A percentile compares a stretch with the other conserved stretches of the same genome.
Evolutionary conservation across 2,797 vertebrate species (phyloP).

Genomic region (Sebastes steindachneri): DNA sequence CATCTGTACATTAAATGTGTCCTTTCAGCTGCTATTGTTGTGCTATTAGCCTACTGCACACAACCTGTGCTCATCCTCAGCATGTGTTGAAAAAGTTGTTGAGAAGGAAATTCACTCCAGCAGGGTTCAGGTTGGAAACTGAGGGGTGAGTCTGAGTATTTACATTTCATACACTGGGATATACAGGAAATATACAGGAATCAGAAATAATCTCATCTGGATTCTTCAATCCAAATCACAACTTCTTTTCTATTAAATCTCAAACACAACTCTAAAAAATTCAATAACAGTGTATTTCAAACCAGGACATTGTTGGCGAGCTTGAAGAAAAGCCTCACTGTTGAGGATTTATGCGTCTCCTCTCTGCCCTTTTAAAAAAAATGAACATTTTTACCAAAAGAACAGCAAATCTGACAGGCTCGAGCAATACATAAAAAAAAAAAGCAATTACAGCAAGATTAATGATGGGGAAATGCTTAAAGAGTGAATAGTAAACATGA

Average conservation of each 20-base stretch:
- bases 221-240: neutral
- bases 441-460: neutral
- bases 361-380: neutral
- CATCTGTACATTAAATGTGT: neutral
- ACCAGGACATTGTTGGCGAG: neutral
- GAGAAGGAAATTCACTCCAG: neutral
- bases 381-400: neutral
- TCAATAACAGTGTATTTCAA: conserved; percentile 4
- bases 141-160: neutral
- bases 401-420: neutral
- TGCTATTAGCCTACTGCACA: neutral
- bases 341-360: neutral
- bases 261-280: neutral
- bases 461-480: conserved; percentile 5
- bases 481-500: conserved; percentile 13
- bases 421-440: neutral
- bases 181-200: conserved; percentile 1
- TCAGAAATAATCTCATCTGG: neutral
- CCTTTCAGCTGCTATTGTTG: neutral
- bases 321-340: neutral
- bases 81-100: neutral
- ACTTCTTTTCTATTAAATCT: conserved; percentile 3
- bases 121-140: neutral
- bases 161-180: neutral
- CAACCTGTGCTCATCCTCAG: neutral